Evolutionary conservation across 2,888 invertebrate genomes (phyloP).

Genomic region (Crossocerus cetratus): DNA sequence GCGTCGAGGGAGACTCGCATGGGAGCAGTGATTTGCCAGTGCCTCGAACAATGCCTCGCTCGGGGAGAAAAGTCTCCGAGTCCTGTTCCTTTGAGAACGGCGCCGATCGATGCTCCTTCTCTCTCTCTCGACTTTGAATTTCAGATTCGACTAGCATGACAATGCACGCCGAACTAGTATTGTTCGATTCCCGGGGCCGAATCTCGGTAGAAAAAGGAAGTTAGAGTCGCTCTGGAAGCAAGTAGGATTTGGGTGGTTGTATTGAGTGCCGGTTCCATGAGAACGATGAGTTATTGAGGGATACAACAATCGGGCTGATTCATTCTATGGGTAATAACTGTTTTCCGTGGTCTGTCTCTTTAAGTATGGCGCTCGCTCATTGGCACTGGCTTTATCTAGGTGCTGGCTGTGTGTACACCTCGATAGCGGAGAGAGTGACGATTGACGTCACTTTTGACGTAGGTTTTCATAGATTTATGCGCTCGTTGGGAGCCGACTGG

Average conservation of each 20-base stretch:
- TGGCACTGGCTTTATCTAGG: no score
- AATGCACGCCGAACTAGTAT: background rate
- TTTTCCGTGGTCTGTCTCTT: background rate
- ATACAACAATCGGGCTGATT: background rate
- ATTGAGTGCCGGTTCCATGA: background rate
- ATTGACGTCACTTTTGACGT: slow-evolving; percentile 55
- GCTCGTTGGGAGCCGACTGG: slow-evolving; percentile 21
- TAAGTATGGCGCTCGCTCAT: background rate
- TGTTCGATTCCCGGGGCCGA: background rate
- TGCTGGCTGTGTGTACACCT: slow-evolving; percentile 10
- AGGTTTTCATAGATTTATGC: slow-evolving; percentile 33
- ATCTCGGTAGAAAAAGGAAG: background rate
- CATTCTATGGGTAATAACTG: background rate
- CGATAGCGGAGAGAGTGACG: slow-evolving; percentile 29
- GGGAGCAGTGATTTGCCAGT: no score
- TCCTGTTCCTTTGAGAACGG: no score
- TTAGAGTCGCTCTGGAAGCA: background rate
- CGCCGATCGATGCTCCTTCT: no score
- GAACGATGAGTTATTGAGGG: background rate
- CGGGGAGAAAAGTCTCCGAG: no score
- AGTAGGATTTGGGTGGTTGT: background rate
- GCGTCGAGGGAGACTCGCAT: no score
- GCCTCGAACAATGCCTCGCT: no score
- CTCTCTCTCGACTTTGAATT: background rate
- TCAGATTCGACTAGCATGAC: background rate